Evolutionary conservation across 2,797 vertebrate species (phyloP), one percentile per base, ranked within the genome.

Genomic region (Girardinus metallicus): DNA sequence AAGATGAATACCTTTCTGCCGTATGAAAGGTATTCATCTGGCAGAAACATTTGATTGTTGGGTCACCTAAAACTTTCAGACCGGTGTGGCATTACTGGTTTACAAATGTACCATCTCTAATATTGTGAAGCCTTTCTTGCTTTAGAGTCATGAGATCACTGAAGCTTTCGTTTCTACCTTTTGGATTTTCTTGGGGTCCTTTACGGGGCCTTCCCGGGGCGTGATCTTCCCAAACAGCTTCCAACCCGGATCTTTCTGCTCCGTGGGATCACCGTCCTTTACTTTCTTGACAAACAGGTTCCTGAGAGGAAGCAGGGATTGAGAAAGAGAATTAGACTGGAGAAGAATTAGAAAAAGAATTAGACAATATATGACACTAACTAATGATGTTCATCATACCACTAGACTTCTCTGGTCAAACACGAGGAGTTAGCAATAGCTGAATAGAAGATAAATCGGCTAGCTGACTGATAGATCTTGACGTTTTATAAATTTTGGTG

Each of bases 141-240:
- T 53, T 29, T 39, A 70, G 1, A 43, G 31, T n/a, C 21, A 55
- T 64, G 21, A 51, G 72, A 34, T 36, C 47, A 23, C 13, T 10
- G 2, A 49, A 26, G 6, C 5, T 26, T 5, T 68, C 13, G n/a
- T 68, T 26, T 49, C 46, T 97, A 98, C 97, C 97, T 97, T 97
- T 55, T 95, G 96, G 43, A 91, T 93, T 90, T 91, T 97, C 93
- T 94, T 95, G 0, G 95, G 90, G 75, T 97, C 96, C 91, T 94
- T 97, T 75, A 93, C 82, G 41, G 93, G 91, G 68, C 87, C 94
- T 75, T 98, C 97, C 80, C 95, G 93, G 5, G 88, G 94, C 9
- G 97, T 95, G 44, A 94, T 93, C 94, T 96, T 98, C 75, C 97
- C 97, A 92, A 99, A 99, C 72, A 99, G 95, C 87, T 97, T 99